phyloP scores from a whole-genome alignment of 2,797 vertebrate genomes.

The Euthynnus affinis region DNA sequence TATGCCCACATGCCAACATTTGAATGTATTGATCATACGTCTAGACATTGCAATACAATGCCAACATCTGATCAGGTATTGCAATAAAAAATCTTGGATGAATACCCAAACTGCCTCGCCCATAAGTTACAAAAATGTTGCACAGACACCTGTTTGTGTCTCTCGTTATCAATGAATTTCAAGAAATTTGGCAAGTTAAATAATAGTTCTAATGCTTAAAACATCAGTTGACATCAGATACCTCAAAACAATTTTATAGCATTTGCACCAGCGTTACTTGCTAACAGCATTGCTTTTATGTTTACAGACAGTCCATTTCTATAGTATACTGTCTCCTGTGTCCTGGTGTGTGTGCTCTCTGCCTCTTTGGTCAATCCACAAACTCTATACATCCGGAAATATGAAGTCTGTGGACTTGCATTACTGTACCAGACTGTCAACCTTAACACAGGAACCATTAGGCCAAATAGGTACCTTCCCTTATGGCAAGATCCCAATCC shows the following conservation, averaged over 20 bases:
- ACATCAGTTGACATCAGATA: conserved; percentile 22
- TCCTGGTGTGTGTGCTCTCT: conserved; percentile 25
- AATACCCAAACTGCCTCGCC: not conserved
- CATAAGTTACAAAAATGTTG: not conserved
- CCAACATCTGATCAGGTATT: too few relatives aligned
- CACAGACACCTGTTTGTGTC: not conserved
- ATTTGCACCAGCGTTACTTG: conserved; percentile 50
- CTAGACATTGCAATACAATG: too few relatives aligned
- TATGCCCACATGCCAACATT: not conserved
- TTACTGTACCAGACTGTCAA: conserved; percentile 57
- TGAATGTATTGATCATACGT: conserved; percentile 3
- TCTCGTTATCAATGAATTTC: not conserved
- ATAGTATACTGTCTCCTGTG: conserved; percentile 36
- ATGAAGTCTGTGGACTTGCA: conserved; percentile 48
- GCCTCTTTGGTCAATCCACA: conserved; percentile 63
- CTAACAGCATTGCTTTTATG: conserved; percentile 55
- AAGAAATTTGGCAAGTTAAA: not conserved
- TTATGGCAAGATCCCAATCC: conserved; percentile 54
- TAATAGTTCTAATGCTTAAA: conserved; percentile 11
- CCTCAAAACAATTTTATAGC: conserved; percentile 23
- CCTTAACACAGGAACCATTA: conserved; percentile 77
- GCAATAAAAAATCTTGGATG: not conserved
- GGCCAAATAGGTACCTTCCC: conserved; percentile 61
- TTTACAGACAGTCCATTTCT: conserved; percentile 48
- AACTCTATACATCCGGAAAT: conserved; percentile 44